Conservation (phyloP, 2,113 vertebrate species). For the Bagarius yarrelli region DNA sequence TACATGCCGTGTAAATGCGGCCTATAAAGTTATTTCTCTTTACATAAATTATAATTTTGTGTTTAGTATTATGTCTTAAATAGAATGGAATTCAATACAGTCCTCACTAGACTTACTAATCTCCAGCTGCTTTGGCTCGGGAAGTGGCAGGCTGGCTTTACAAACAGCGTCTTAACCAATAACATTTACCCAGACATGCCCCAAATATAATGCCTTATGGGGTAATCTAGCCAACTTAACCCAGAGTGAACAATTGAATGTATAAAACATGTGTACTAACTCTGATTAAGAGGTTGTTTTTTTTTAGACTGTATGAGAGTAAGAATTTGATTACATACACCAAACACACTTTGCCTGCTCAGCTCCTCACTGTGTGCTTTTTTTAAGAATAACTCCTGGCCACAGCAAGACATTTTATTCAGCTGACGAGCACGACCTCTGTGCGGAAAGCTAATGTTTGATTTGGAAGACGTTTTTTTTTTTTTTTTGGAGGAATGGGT, state of each 20-base stretch:
- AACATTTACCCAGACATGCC: conserved; percentile 18
- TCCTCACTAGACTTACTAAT: background rate
- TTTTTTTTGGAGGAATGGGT: conserved; percentile 49
- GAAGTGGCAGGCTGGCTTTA: conserved; percentile 10
- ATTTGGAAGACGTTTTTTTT: conserved; percentile 52
- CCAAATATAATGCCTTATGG: background rate
- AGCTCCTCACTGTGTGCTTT: conserved; percentile 33
- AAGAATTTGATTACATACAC: background rate
- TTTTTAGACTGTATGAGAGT: background rate
- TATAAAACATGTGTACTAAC: background rate
- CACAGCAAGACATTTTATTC: conserved; percentile 49
- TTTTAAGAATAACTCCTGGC: conserved; percentile 53
- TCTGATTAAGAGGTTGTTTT: too few relatives aligned
- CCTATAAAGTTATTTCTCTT: background rate
- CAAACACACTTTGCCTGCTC: conserved; percentile 1
- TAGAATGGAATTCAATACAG: too few relatives aligned
- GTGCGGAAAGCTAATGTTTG: conserved; percentile 51
- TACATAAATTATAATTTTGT: background rate
- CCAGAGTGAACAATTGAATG: background rate
- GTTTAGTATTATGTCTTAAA: background rate
- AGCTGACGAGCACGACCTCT: conserved; percentile 29
- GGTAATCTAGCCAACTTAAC: background rate
- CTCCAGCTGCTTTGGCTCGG: background rate
- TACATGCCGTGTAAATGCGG: too few relatives aligned
- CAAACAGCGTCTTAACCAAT: background rate